Base-by-base conservation (phyloP, 1,140 invertebrate species). In the Drosophila busckii region DNA sequence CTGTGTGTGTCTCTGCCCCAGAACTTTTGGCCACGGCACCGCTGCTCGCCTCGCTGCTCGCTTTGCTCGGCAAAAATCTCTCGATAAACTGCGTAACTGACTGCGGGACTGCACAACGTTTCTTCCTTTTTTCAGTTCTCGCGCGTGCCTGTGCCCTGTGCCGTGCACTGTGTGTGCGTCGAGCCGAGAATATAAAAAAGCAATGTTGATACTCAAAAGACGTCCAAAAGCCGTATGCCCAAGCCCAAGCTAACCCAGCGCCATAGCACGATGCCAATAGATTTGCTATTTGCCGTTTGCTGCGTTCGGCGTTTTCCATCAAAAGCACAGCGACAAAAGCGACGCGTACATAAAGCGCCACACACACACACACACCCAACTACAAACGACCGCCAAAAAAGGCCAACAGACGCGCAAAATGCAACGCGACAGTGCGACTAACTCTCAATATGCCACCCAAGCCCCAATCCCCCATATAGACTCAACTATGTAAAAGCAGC, bases 131-230 rank as follows among this genome's bases (percentile, higher is more conserved):
- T n/a, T n/a, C n/a, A n/a, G n/a, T n/a, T n/a, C n/a, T n/a, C n/a
- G n/a, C n/a, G n/a, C n/a, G n/a, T n/a, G n/a, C n/a, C n/a, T n/a
- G n/a, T n/a, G n/a, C n/a, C n/a, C n/a, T n/a, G n/a, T n/a, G n/a
- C n/a, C n/a, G n/a, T n/a, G n/a, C n/a, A n/a, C n/a, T n/a, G n/a
- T n/a, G n/a, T n/a, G n/a, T 80, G 71, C 65, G 82, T 73, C 82
- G 70, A 75, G 73, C 70, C 71, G 71, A 84, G 73, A 80, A 84
- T 86, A 86, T 86, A 86, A 85, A 85, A 86, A 86, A 82, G 84
- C 76, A 86, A 86, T 86, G 84, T 82, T 84, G 67, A 50, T 71
- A 86, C 84, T 86, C 84, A 82, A 86, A 86, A 86, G 84, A 86
- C 84, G 78, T 86, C 78, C 64, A 84, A 69, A 84, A 84, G 84